These are phyloP conservation scores for Liparis tanakae DNA, from an alignment of 2,797 vertebrate genomes.

Conservation along the genomic window DNA sequence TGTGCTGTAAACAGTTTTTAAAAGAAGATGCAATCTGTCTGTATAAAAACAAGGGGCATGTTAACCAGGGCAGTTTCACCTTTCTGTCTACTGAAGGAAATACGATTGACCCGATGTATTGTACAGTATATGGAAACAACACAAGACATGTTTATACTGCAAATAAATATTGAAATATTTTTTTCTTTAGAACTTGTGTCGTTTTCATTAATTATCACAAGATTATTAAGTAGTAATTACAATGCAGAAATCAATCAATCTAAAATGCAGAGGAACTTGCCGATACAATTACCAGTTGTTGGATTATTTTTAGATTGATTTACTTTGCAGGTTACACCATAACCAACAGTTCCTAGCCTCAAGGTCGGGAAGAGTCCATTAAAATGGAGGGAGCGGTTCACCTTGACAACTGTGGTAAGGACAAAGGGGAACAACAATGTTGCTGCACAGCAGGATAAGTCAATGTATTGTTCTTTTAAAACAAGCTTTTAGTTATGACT, in stretches of 20 bases:
- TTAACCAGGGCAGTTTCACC: slow-evolving; percentile 88
- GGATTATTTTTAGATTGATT: not conserved
- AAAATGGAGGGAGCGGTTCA: too few species aligned
- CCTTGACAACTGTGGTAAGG: not conserved
- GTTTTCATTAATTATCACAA: slow-evolving; percentile 54
- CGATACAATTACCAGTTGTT: not conserved
- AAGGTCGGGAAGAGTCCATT: too few species aligned
- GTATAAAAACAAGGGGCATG: slow-evolving; percentile 87
- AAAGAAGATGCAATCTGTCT: slow-evolving; percentile 87
- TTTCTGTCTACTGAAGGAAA: slow-evolving; percentile 94
- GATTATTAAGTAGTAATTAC: not conserved
- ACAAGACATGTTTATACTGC: slow-evolving; percentile 98
- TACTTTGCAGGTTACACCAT: not conserved
- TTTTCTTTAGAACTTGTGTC: slow-evolving; percentile 88
- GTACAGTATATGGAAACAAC: slow-evolving; percentile 90
- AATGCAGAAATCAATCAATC: not conserved
- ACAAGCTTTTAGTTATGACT: not conserved
- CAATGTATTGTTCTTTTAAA: not conserved
- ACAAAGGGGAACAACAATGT: not conserved
- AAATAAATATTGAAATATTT: slow-evolving; percentile 99
- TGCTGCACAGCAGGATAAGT: not conserved
- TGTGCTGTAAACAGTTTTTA: slow-evolving; percentile 88
- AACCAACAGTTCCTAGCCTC: not conserved
- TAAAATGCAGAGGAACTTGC: not conserved
- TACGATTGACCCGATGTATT: slow-evolving; percentile 88